These are phyloP conservation scores for Saccopteryx bilineata DNA, from an alignment of 2,113 vertebrate genomes.

Conservation along the genomic window DNA sequence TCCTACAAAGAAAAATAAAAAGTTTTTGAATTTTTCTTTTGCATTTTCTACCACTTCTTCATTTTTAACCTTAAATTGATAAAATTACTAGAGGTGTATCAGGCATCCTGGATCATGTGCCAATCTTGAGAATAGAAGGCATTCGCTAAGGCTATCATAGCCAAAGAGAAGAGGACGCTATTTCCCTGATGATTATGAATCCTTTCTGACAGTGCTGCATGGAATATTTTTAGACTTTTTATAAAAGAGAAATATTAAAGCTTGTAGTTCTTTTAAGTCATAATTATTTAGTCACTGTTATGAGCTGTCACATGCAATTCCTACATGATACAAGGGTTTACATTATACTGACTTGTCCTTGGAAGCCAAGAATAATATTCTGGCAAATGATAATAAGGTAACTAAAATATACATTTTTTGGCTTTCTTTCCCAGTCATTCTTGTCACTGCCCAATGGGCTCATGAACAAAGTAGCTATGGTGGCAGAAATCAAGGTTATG, in stretches of 20 bases:
- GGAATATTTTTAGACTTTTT: slow-evolving; percentile 26
- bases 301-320: not conserved
- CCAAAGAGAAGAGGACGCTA: not conserved
- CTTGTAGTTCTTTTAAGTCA: slow-evolving; percentile 1
- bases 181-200: not conserved
- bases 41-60: slow-evolving; percentile 13
- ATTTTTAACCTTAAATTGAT: slow-evolving; percentile 58
- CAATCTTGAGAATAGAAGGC: not conserved
- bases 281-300: slow-evolving; percentile 5
- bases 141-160: not conserved
- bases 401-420: slow-evolving; percentile 19
- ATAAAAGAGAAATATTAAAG: slow-evolving; percentile 9
- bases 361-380: slow-evolving; percentile 14
- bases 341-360: slow-evolving; percentile 12
- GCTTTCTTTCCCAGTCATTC: not conserved
- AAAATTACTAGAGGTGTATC: not conserved
- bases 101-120: not conserved
- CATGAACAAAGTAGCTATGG: not conserved
- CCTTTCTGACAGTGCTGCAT: not conserved
- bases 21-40: not conserved
- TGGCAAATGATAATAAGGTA: not conserved
- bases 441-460: not conserved
- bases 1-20: not conserved
- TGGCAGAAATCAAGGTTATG: not conserved
- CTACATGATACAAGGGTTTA: slow-evolving; percentile 34